Evolutionary conservation across 2,888 invertebrate species (phyloP).

Genomic region (Malacosoma neustria): DNA sequence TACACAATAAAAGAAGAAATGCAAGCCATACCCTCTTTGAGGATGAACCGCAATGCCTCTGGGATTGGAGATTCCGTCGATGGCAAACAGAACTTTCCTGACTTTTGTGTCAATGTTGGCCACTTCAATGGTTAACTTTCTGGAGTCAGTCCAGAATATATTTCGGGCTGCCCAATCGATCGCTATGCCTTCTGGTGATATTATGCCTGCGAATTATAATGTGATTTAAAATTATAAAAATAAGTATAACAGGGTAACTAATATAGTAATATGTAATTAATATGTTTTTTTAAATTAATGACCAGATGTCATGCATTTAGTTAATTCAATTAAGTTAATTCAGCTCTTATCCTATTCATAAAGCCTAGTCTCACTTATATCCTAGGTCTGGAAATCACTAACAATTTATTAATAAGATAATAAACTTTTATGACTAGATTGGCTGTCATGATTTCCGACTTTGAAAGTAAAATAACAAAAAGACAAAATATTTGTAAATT

Average conservation of each 20-base stretch:
- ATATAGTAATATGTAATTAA: too few relatives aligned
- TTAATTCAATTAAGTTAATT: too few relatives aligned
- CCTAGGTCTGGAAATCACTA: too few relatives aligned
- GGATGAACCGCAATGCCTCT: slow-evolving; percentile 97
- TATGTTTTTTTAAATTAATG: too few relatives aligned
- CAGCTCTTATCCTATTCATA: too few relatives aligned
- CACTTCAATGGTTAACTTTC: slow-evolving; percentile 90
- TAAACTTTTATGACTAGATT: too few relatives aligned
- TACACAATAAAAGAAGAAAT: background rate
- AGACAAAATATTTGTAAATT: too few relatives aligned
- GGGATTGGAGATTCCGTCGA: slow-evolving; percentile 88
- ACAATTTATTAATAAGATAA: too few relatives aligned
- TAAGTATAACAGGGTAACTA: too few relatives aligned
- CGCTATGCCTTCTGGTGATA: slow-evolving; percentile 94
- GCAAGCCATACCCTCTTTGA: slow-evolving; percentile 79
- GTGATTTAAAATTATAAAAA: background rate
- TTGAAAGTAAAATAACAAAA: slow-evolving; percentile 1
- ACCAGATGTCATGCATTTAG: too few relatives aligned
- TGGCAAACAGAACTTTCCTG: slow-evolving; percentile 81
- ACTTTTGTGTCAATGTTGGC: slow-evolving; percentile 87
- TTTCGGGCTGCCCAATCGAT: slow-evolving; percentile 95
- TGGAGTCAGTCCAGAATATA: slow-evolving; percentile 97
- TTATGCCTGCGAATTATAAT: slow-evolving; percentile 74
- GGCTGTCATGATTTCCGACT: too few relatives aligned
- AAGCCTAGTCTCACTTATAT: too few relatives aligned